Evolutionary conservation across 2,113 vertebrate genomes (phyloP), one percentile per base, ranked within the genome.

Genomic region (Caranx ignobilis): DNA sequence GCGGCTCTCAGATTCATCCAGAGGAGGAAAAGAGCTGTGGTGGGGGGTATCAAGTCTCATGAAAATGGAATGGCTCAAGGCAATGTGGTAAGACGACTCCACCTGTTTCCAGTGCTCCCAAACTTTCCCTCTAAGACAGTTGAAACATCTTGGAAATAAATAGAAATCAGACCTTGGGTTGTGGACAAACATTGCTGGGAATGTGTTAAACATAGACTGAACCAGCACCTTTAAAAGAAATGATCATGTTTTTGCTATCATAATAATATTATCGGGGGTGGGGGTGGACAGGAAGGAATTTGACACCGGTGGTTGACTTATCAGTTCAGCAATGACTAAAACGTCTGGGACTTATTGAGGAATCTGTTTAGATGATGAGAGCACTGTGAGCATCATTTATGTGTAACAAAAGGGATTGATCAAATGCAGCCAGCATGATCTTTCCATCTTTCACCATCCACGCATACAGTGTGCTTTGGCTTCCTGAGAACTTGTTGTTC

Each of bases 401-500:
- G 62, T 31, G 13, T 5, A 63, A 69, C 74, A 67, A 43, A 26
- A 63, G 50, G 64, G 54, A 64, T 31, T 60, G 52, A 84, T 84
- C 64, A 75, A 77, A 74, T 48, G 59, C 3, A 15, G 55, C 60
- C 54, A 67, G 18, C 86, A 84, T 77, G 66, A 80, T 77, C 81
- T 87, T 82, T 81, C 74, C 79, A 83, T 87, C 82, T 68, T 78
- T 89, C 85, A 75, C 47, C 79, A 71, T 85, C 71, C 64, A 67
- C 70, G 71, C 72, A 72, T 57, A 75, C 78, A 83, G 70, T 65
- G 61, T 37, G 13, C 77, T 74, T 61, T 0, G 15, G 54, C 63
- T 89, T 86, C 86, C 83, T 2, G 4, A 83, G 84, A 84, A 83
- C 81, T 84, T 87, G 87, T 89, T 88, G 73, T 81, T 85, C 81